Percentiles rank a stretch among this genome's conserved stretches.
These are phyloP conservation scores for Galeopsomyia nigrocyanea DNA, from an alignment of 2,888 invertebrate genomes.

Conservation along the genomic window DNA sequence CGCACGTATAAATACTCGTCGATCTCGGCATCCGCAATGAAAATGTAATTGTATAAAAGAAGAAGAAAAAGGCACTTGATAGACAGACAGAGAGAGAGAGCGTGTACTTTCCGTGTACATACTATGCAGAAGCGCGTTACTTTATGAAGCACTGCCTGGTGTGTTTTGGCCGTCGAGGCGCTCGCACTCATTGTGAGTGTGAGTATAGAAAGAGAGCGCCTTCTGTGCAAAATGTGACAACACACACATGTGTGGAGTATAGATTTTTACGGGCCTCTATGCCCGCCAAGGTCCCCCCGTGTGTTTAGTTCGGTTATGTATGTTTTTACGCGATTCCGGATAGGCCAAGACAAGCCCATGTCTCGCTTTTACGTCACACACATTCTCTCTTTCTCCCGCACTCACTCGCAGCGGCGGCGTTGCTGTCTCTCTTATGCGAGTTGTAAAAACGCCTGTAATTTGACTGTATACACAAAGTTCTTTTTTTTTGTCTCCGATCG, in stretches of 20 bases:
- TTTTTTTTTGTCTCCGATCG: conserved; percentile 14
- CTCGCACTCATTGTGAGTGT: conserved; percentile 34
- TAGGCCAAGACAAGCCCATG: background rate
- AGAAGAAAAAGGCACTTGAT: too few relatives aligned
- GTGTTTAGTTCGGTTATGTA: conserved; percentile 54
- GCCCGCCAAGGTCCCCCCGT: conserved; percentile 47
- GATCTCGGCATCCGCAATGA: too few relatives aligned
- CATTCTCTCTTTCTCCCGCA: background rate
- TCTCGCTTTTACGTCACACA: conserved; percentile 26
- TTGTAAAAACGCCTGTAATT: conserved; percentile 36
- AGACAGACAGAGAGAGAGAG: too few relatives aligned
- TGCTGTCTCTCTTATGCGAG: conserved; percentile 7
- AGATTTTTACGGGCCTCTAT: conserved; percentile 44
- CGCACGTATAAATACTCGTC: too few relatives aligned
- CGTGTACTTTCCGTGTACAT: too few relatives aligned
- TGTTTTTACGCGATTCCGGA: conserved; percentile 50
- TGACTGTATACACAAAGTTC: conserved; percentile 39
- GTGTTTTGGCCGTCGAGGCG: conserved; percentile 1
- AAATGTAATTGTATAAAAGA: too few relatives aligned
- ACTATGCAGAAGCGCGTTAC: conserved; percentile 12
- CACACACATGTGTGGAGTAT: conserved; percentile 41
- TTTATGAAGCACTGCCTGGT: conserved; percentile 28
- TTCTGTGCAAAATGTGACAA: conserved; percentile 22
- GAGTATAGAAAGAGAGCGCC: conserved; percentile 32
- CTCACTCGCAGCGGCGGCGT: background rate